Evolutionary conservation across 1,140 invertebrate species (phyloP).

Genomic region (Popillia japonica): DNA sequence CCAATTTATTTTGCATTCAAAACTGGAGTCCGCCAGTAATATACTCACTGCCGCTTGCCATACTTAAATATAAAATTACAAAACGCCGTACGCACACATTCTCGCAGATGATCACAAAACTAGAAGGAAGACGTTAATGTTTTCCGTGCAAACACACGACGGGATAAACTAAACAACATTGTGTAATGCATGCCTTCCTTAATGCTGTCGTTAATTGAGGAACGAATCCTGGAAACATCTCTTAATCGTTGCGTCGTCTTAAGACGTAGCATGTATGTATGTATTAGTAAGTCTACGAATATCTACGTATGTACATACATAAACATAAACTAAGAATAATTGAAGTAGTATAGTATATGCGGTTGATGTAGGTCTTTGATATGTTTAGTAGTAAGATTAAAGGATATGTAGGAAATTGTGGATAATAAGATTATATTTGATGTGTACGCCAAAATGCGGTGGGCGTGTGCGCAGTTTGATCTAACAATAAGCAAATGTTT

Average conservation of each 20-base stretch:
- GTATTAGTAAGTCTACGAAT: background rate
- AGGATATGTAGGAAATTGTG: no score
- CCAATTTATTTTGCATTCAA: slow-evolving; percentile 20
- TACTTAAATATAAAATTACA: slow-evolving; percentile 23
- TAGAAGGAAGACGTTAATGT: slow-evolving; percentile 21
- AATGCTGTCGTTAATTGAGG: slow-evolving; percentile 8
- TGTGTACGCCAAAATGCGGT: no score
- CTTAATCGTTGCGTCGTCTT: background rate
- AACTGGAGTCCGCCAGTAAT: background rate
- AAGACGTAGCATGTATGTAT: background rate
- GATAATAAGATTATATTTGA: no score
- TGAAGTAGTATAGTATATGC: background rate
- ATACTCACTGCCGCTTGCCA: background rate
- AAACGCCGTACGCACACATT: background rate
- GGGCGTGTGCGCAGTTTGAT: no score
- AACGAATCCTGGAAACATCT: slow-evolving; percentile 8
- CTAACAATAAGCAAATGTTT: no score
- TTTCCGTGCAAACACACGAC: slow-evolving; percentile 16
- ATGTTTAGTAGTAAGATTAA: no score
- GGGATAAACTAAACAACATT: slow-evolving; percentile 21
- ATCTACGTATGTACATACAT: no score
- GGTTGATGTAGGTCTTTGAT: slow-evolving; percentile 6
- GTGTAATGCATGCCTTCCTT: slow-evolving; percentile 20
- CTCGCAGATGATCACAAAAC: background rate
- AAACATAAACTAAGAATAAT: background rate